Evolutionary conservation across 2,113 vertebrate species (phyloP), one percentile per base, ranked within the genome.

Genomic region (Beaufortia kweichowensis): DNA sequence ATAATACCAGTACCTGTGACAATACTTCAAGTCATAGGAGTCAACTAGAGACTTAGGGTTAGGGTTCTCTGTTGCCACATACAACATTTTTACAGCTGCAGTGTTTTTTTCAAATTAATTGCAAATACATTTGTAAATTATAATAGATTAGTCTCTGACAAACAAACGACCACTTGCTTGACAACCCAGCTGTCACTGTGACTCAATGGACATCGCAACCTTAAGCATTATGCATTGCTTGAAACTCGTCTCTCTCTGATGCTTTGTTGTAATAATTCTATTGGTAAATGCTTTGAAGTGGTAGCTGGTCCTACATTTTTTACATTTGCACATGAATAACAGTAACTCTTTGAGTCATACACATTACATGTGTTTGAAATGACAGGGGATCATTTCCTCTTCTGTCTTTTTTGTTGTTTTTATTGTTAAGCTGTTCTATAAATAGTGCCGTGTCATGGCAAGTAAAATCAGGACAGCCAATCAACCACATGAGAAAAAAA

Each of bases 391-490:
- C 48, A 23, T n/a, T 33, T 69, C n/a, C 2, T 56, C 31, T 24
- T 56, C 23, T 1, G 55, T 35, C n/a, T 29, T 76, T 26, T 29
- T 14, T 24, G 14, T 28, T 24, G 48, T 56, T 56, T 62, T 63
- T 21, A 6, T 33, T 56, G 21, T 41, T 61, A 50, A 71, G 21
- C 21, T 15, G 14, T 64, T 77, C 75, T 69, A 77, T 69, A 77
- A 69, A 77, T 77, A 77, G 56, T 59, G 6, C 53, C 2, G 1
- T 28, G 31, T 67, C n/a, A 59, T 43, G 43, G 39, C 64, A 77
- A 59, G 55, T 69, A 28, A 61, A 31, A 33, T 26, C 23, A 26
- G 3, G 41, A 77, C 61, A 41, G 56, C 56, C 64, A 50, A 10
- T n/a, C 75, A 61, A 19, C 8, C 4, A n/a, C 19, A 17, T 66